These are phyloP conservation scores for Volucella inflata DNA, from an alignment of 2,888 invertebrate genomes.

Conservation along the genomic window DNA sequence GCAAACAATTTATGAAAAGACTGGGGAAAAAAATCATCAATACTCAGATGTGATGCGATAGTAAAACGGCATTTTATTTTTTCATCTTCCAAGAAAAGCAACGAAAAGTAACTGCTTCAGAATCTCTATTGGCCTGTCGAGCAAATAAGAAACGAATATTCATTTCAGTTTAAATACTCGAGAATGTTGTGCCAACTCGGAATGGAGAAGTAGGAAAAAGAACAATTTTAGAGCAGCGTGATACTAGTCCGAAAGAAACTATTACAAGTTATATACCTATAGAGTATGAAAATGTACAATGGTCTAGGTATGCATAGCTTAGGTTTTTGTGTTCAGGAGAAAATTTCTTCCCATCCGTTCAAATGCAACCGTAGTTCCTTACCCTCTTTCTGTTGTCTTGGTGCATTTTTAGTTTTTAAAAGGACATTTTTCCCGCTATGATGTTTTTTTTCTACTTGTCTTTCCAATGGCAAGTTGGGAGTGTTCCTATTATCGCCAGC, in stretches of 20 bases:
- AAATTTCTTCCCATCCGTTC: constrained; percentile 9
- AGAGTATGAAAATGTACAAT: not conserved
- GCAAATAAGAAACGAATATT: constrained; percentile 42
- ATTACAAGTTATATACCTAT: too few species aligned
- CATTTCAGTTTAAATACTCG: constrained; percentile 29
- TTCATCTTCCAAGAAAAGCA: not conserved
- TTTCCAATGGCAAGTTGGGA: not conserved
- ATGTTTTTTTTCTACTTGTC: not conserved
- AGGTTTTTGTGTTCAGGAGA: not conserved
- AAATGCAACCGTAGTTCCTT: constrained; percentile 3
- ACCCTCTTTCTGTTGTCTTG: not conserved
- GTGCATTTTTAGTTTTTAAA: not conserved
- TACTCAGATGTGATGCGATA: constrained; percentile 14
- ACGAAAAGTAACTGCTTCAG: constrained; percentile 8
- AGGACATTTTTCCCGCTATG: constrained; percentile 11
- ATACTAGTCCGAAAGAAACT: not conserved
- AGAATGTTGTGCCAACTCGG: constrained; percentile 20
- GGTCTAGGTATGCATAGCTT: not conserved
- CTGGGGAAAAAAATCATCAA: constrained; percentile 2
- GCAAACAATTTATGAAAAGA: not conserved
- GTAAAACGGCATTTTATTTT: constrained; percentile 32
- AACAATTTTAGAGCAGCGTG: not conserved
- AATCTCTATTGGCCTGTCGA: constrained; percentile 32
- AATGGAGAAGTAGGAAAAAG: not conserved
- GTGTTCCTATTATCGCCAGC: constrained; percentile 4